phyloP scores from a whole-genome alignment of 1,140 invertebrate species.

The Brachionus sp. region DNA sequence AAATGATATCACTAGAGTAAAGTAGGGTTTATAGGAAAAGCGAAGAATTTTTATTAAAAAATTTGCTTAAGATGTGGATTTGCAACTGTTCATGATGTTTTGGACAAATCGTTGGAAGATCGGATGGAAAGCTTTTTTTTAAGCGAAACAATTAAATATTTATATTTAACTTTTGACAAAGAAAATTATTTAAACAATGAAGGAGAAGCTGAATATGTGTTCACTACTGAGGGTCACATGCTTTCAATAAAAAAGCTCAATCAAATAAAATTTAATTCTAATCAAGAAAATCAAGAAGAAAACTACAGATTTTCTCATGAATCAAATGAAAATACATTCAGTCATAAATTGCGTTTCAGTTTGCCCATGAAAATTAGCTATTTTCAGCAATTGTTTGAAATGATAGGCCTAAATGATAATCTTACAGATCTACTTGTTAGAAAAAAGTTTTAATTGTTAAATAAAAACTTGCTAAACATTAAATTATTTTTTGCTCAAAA shows the following conservation, averaged over 20 bases:
- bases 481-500: not conserved
- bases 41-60: not conserved
- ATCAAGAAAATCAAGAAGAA: constrained; percentile 29
- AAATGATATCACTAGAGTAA: constrained; percentile 63
- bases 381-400: constrained; percentile 27
- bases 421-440: constrained; percentile 40
- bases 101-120: constrained; percentile 88
- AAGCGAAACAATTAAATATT: constrained; percentile 95
- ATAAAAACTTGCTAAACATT: not conserved
- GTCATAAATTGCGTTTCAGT: not conserved
- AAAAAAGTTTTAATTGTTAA: constrained; percentile 7
- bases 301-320: constrained; percentile 52
- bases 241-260: constrained; percentile 61
- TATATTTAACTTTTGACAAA: constrained; percentile 75
- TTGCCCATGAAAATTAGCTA: constrained; percentile 42
- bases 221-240: constrained; percentile 70
- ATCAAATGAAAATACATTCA: not conserved
- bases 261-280: not conserved
- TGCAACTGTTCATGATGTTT: constrained; percentile 73
- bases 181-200: constrained; percentile 66
- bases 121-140: constrained; percentile 99
- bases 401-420: constrained; percentile 45
- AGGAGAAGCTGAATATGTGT: constrained; percentile 64
- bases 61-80: constrained; percentile 64
- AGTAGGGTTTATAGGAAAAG: constrained; percentile 52